A percentile compares a stretch with the other conserved stretches of the same genome.
Conservation (phyloP, 2,888 invertebrate species). For the Helleia helle region DNA sequence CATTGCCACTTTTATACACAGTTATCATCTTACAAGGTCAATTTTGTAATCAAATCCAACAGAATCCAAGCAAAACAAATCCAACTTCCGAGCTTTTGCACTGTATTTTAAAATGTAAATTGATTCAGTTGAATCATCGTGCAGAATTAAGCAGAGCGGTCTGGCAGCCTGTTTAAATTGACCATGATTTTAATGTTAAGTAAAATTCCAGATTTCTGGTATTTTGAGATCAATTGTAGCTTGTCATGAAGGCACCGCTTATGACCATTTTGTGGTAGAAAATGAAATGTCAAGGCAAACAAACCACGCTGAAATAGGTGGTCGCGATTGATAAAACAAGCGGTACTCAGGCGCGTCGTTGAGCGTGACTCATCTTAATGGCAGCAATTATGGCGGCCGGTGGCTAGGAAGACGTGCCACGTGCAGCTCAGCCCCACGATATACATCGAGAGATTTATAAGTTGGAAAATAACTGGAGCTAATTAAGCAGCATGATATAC, state of each 20-base stretch:
- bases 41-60: not conserved
- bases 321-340: slow-evolving; percentile 54
- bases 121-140: too few relatives aligned
- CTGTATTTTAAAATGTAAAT: not conserved
- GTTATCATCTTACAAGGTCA: slow-evolving; percentile 36
- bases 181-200: too few relatives aligned
- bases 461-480: not conserved
- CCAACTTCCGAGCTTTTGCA: too few relatives aligned
- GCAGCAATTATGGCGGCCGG: slow-evolving; percentile 53
- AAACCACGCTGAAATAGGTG: slow-evolving; percentile 26
- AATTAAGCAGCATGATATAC: slow-evolving; percentile 4
- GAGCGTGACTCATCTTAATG: slow-evolving; percentile 71
- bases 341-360: slow-evolving; percentile 53
- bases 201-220: too few relatives aligned
- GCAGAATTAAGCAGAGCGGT: too few relatives aligned
- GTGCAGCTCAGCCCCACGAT: slow-evolving; percentile 28
- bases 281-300: not conserved
- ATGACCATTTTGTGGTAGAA: too few relatives aligned
- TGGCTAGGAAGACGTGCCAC: slow-evolving; percentile 41
- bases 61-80: not conserved
- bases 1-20: slow-evolving; percentile 22
- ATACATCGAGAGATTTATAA: slow-evolving; percentile 8
- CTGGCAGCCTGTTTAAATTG: too few relatives aligned
- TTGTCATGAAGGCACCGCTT: too few relatives aligned
- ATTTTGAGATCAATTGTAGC: too few relatives aligned